Evolutionary conservation across 30 jellyfish, hydroid and myxozoan genomes (phyloP).

Genomic region (Euphysa ruthae): DNA sequence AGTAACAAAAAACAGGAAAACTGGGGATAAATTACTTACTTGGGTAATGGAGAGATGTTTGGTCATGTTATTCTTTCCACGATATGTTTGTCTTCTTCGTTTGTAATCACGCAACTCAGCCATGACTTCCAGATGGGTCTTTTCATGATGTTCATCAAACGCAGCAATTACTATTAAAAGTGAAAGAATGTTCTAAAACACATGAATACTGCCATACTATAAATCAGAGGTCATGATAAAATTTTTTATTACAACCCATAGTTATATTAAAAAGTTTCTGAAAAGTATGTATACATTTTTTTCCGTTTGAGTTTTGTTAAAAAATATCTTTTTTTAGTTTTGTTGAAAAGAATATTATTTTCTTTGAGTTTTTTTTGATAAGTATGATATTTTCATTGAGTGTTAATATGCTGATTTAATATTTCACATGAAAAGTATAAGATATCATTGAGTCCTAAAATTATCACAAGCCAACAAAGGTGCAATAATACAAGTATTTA

Average conservation of each 20-base stretch:
- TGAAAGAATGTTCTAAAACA: background rate
- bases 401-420: no score
- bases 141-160: conserved; percentile 36
- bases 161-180: conserved; percentile 8
- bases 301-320: no score
- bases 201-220: background rate
- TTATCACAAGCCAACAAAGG: no score
- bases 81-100: conserved; percentile 88
- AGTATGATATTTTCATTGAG: no score
- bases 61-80: conserved; percentile 59
- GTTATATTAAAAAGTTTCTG: no score
- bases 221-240: background rate
- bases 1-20: background rate
- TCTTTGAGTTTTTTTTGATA: no score
- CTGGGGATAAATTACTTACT: background rate
- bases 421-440: no score
- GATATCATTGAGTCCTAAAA: no score
- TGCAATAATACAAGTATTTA: no score
- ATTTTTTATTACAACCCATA: background rate
- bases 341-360: no score
- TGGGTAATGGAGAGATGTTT: conserved; percentile 25
- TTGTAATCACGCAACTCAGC: conserved; percentile 88
- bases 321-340: no score
- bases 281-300: no score
- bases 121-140: conserved; percentile 70